phyloP scores from a whole-genome alignment of 2,888 invertebrate species.

The Camptogramma bilineatum region DNA sequence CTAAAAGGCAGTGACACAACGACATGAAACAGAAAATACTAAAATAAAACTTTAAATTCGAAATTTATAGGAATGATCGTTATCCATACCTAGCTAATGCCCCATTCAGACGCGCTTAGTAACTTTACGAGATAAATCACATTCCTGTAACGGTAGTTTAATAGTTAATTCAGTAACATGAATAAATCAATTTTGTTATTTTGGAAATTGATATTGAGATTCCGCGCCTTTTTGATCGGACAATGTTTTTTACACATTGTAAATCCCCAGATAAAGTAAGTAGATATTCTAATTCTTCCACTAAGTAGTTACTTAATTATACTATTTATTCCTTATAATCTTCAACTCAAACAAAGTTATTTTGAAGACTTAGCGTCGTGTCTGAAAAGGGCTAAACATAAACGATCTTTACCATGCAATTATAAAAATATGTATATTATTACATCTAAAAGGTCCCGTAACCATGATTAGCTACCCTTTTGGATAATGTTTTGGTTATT shows the following conservation, averaged over 20 bases:
- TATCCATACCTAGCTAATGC: conserved; percentile 46
- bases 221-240: too few species aligned
- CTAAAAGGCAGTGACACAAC: conserved; percentile 30
- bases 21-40: conserved; percentile 38
- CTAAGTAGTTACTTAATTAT: too few species aligned
- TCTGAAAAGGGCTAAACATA: conserved; percentile 56
- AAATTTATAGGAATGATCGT: conserved; percentile 76
- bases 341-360: too few species aligned
- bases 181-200: too few species aligned
- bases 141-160: too few species aligned
- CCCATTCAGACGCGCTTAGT: conserved; percentile 20
- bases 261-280: too few species aligned
- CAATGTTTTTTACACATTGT: too few species aligned
- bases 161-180: too few species aligned
- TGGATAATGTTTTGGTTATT: background rate
- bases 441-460: conserved; percentile 56
- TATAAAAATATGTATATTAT: conserved; percentile 49
- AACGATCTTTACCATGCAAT: conserved; percentile 63
- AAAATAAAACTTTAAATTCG: conserved; percentile 66
- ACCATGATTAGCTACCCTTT: conserved; percentile 49
- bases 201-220: too few species aligned
- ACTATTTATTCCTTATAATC: too few species aligned
- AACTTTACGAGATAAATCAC: background rate
- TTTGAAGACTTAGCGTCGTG: conserved; percentile 14
- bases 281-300: too few species aligned